Evolutionary conservation across 2,888 invertebrate genomes (phyloP).

Genomic region (Myopa tessellatipennis): DNA sequence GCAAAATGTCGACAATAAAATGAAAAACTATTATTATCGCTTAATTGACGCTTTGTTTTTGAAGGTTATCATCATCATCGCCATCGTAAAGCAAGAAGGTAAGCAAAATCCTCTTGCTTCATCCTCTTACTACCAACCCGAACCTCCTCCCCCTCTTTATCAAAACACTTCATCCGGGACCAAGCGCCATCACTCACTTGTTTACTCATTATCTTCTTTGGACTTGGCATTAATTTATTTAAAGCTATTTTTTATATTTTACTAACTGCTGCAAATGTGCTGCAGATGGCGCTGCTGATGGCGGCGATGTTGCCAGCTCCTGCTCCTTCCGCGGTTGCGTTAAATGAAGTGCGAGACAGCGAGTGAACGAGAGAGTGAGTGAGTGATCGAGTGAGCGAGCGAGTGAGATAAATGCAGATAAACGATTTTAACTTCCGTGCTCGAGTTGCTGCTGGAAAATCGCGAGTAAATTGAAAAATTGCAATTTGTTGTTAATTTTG

Average conservation of each 20-base stretch:
- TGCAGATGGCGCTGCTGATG: constrained; percentile 30
- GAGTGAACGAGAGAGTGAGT: background rate
- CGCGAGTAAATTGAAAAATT: constrained; percentile 32
- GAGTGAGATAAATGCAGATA: constrained; percentile 17
- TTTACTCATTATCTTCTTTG: constrained; percentile 12
- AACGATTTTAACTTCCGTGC: constrained; percentile 35
- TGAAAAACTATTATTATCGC: constrained; percentile 42
- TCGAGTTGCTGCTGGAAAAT: constrained; percentile 29
- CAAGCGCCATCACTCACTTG: constrained; percentile 24
- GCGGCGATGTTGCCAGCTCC: constrained; percentile 8
- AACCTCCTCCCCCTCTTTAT: background rate
- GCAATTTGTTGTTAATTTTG: constrained; percentile 15
- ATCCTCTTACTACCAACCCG: background rate
- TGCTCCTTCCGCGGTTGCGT: constrained; percentile 1
- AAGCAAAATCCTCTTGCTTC: background rate
- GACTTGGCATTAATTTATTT: constrained; percentile 32
- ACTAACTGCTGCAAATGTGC: constrained; percentile 28
- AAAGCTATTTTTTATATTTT: constrained; percentile 11
- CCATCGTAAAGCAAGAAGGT: background rate
- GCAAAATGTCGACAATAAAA: constrained; percentile 19
- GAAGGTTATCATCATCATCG: constrained; percentile 29
- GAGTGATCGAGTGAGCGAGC: background rate
- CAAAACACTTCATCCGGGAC: background rate
- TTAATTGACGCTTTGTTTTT: constrained; percentile 39
- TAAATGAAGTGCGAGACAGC: constrained; percentile 7